These are phyloP conservation scores for Polyploca ridens DNA, from an alignment of 2,888 invertebrate species.

Conservation along the genomic window DNA sequence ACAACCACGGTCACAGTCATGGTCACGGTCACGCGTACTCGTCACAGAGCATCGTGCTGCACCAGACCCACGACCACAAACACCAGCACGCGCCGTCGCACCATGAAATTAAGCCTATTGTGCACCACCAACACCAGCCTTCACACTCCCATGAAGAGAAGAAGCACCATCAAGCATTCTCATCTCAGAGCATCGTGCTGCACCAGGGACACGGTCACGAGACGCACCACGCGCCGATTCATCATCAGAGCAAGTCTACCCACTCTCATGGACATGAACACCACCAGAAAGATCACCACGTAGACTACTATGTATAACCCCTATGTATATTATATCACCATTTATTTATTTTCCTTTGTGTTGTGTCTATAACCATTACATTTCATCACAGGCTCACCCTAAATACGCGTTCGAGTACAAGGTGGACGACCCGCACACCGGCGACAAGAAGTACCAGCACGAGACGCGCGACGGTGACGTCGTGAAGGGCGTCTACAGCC, in stretches of 20 bases:
- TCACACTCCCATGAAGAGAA: conserved; percentile 14
- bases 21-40: conserved; percentile 49
- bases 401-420: conserved; percentile 41
- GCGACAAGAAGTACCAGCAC: conserved; percentile 68
- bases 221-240: conserved; percentile 15
- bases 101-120: conserved; percentile 21
- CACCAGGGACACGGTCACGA: conserved; percentile 21
- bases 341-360: not conserved
- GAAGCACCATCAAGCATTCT: conserved; percentile 14
- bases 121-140: conserved; percentile 18
- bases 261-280: conserved; percentile 28
- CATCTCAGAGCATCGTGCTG: conserved; percentile 20
- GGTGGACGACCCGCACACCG: conserved; percentile 63
- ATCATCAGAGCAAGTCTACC: conserved; percentile 29
- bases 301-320: conserved; percentile 34
- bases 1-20: conserved; percentile 41
- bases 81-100: conserved; percentile 20
- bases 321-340: not conserved
- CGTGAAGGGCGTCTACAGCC: conserved; percentile 81
- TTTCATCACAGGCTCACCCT: conserved; percentile 39
- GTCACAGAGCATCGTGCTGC: conserved; percentile 51
- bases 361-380: not conserved
- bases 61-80: conserved; percentile 38
- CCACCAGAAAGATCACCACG: conserved; percentile 31
- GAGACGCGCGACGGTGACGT: conserved; percentile 80